A percentile compares a stretch with the other conserved stretches of the same genome.
Evolutionary conservation across 2,797 vertebrate genomes (phyloP).

Genomic region (Heterohyrax brucei): DNA sequence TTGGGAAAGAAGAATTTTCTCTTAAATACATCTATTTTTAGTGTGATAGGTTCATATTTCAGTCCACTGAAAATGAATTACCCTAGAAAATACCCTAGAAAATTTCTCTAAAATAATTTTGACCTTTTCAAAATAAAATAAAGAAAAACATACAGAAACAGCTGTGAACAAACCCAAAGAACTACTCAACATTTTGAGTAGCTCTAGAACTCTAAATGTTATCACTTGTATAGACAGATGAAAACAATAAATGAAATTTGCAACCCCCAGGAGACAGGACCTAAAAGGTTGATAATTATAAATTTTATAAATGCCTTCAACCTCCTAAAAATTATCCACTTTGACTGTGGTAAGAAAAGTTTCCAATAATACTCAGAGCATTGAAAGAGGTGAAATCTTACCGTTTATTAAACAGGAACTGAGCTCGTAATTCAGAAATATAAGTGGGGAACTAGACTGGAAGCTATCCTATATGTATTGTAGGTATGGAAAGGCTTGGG

Average conservation of each 20-base stretch:
- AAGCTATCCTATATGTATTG: neutral
- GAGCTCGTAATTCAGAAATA: slow-evolving; percentile 47
- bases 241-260: neutral
- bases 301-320: neutral
- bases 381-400: slow-evolving; percentile 16
- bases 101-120: slow-evolving; percentile 35
- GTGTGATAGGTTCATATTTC: neutral
- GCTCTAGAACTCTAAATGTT: neutral
- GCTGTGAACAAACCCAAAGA: neutral
- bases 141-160: neutral
- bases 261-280: neutral
- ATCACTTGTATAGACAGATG: neutral
- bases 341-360: neutral
- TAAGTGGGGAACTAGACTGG: neutral
- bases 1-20: slow-evolving; percentile 26
- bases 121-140: slow-evolving; percentile 49
- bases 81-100: slow-evolving; percentile 21
- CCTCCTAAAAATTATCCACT: neutral
- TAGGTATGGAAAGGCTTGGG: neutral
- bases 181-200: neutral
- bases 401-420: neutral
- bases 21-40: slow-evolving; percentile 37
- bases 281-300: neutral
- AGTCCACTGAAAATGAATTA: neutral
- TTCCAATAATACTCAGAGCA: neutral